A percentile compares a stretch with the other conserved stretches of the same genome.
Evolutionary conservation across 2,888 invertebrate genomes (phyloP).

Genomic region (Pterobdella sp.): DNA sequence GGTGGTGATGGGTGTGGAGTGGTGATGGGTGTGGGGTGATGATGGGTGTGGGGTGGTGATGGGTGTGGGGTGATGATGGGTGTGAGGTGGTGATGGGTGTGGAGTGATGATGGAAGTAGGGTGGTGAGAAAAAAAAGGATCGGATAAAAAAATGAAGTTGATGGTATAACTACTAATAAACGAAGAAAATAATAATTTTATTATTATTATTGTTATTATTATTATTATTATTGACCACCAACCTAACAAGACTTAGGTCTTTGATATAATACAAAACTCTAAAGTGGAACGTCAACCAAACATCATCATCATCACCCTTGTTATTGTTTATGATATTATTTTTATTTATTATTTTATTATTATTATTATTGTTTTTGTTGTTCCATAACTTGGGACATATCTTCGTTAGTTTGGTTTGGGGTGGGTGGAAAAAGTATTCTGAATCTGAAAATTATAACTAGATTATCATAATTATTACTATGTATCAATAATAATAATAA

Average conservation of each 20-base stretch:
- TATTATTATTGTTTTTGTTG: slow-evolving; percentile 7
- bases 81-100: not conserved
- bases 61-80: not conserved
- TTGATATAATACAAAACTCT: not conserved
- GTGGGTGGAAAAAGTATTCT: slow-evolving; percentile 5
- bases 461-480: no score
- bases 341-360: not conserved
- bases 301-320: not conserved
- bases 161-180: no score
- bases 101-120: not conserved
- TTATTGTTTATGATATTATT: not conserved
- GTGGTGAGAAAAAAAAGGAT: no score
- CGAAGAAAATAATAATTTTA: not conserved
- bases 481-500: no score
- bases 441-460: no score
- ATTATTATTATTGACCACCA: not conserved
- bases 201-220: not conserved
- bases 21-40: not conserved
- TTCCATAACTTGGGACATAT: slow-evolving; percentile 3
- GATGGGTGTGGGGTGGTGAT: no score
- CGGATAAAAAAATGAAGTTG: no score
- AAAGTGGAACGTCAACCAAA: not conserved
- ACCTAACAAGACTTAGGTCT: not conserved
- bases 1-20: not conserved
- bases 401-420: not conserved